Conservation (phyloP, 2,888 invertebrate genomes). For the Tetragnatha montana region DNA sequence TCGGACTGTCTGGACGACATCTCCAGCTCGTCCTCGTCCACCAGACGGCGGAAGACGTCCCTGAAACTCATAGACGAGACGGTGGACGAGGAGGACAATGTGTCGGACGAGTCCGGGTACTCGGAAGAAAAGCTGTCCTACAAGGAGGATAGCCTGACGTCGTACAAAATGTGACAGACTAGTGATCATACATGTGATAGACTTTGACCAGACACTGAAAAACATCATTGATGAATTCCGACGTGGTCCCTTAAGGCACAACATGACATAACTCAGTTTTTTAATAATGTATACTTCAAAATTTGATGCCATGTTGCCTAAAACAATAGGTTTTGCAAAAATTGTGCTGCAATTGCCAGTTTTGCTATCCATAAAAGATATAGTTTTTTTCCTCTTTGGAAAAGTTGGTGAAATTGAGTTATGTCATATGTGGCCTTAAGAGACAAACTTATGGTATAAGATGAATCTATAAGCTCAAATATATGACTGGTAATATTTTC, state of each 20-base stretch:
- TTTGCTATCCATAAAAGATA: no score
- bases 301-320: not conserved
- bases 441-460: no score
- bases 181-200: not conserved
- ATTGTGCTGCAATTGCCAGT: not conserved
- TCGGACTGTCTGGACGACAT: slow-evolving; percentile 69
- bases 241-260: no score
- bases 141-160: slow-evolving; percentile 62
- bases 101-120: slow-evolving; percentile 93
- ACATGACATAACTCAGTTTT: no score
- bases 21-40: slow-evolving; percentile 26
- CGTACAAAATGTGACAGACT: slow-evolving; percentile 64
- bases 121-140: slow-evolving; percentile 75
- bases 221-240: no score
- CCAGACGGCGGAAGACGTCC: slow-evolving; percentile 33
- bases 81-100: slow-evolving; percentile 81
- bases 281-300: no score
- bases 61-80: slow-evolving; percentile 69
- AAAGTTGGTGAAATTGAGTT: no score
- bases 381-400: no score
- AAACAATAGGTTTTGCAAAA: not conserved
- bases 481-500: not conserved
- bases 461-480: not conserved
- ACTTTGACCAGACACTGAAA: no score
- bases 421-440: no score